phyloP scores from a whole-genome alignment of 2,888 invertebrate genomes.

The Pimpla rufipes region DNA sequence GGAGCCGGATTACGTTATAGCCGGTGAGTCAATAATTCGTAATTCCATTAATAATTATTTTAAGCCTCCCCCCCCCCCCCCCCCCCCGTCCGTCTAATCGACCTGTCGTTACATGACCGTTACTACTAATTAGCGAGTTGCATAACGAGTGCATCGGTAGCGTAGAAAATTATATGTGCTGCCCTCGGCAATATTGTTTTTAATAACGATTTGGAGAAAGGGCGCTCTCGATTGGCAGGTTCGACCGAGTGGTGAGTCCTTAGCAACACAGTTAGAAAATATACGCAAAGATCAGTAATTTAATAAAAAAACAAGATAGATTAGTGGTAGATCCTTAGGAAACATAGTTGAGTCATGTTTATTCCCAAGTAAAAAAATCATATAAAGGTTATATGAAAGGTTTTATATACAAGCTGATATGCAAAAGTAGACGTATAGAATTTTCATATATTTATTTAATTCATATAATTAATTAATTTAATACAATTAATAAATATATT shows the following conservation, averaged over 20 bases:
- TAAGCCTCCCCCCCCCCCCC: not conserved
- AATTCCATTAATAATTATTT: not conserved
- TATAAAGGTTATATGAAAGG: too few relatives aligned
- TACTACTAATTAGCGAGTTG: slow-evolving; percentile 16
- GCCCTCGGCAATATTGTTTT: slow-evolving; percentile 29
- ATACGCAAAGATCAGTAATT: slow-evolving; percentile 27
- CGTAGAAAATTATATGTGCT: slow-evolving; percentile 36
- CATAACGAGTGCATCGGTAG: slow-evolving; percentile 22
- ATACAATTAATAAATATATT: too few relatives aligned
- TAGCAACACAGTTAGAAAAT: slow-evolving; percentile 42
- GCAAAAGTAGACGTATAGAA: too few relatives aligned
- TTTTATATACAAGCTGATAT: too few relatives aligned
- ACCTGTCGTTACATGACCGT: not conserved
- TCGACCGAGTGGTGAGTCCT: slow-evolving; percentile 61
- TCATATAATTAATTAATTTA: too few relatives aligned
- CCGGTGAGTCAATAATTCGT: slow-evolving; percentile 63
- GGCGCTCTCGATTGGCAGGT: slow-evolving; percentile 54
- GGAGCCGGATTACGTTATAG: slow-evolving; percentile 71
- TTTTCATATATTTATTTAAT: too few relatives aligned
- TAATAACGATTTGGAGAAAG: slow-evolving; percentile 55
- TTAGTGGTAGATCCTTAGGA: slow-evolving; percentile 23
- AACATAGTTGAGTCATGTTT: not conserved
- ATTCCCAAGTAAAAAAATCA: too few relatives aligned
- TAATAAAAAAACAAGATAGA: not conserved
- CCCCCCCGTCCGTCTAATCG: slow-evolving; percentile 5